A percentile compares a stretch with the other conserved stretches of the same genome.
phyloP scores from a whole-genome alignment of 2,113 vertebrate species.

The Psophia crepitans region DNA sequence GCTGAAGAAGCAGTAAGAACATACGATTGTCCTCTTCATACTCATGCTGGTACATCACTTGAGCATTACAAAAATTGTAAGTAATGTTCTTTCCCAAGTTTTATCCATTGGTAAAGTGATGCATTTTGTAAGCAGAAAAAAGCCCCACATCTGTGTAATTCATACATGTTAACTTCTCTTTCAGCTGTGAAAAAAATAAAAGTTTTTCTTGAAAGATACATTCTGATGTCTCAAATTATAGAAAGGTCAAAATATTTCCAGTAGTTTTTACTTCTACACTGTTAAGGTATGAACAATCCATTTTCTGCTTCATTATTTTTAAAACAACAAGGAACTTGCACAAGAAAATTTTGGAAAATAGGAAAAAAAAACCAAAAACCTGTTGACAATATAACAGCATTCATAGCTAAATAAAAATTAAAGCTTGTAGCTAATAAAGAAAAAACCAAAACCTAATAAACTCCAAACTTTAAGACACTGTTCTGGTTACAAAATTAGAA shows the following conservation, averaged over 20 bases:
- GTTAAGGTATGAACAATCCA: background rate
- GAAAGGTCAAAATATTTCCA: background rate
- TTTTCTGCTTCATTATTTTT: background rate
- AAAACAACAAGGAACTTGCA: background rate
- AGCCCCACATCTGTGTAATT: too few relatives aligned
- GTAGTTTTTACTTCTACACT: background rate
- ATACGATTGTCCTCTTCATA: background rate
- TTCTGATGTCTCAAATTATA: background rate
- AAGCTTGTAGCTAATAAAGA: background rate
- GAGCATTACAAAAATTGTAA: background rate
- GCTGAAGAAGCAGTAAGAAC: background rate
- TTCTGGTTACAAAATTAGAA: accelerated
- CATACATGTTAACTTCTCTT: background rate
- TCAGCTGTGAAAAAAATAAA: accelerated
- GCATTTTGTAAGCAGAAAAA: background rate
- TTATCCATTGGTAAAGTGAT: background rate
- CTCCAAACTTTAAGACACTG: accelerated
- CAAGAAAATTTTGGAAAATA: background rate
- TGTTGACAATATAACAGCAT: background rate
- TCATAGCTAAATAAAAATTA: background rate
- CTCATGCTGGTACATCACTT: background rate
- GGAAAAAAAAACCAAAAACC: background rate
- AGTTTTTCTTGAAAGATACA: background rate
- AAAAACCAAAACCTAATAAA: background rate
- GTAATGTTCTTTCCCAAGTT: background rate